Percentiles rank a stretch among this genome's conserved stretches.
phyloP scores from a whole-genome alignment of 2,888 invertebrate species.

The Ophioninae sp. region DNA sequence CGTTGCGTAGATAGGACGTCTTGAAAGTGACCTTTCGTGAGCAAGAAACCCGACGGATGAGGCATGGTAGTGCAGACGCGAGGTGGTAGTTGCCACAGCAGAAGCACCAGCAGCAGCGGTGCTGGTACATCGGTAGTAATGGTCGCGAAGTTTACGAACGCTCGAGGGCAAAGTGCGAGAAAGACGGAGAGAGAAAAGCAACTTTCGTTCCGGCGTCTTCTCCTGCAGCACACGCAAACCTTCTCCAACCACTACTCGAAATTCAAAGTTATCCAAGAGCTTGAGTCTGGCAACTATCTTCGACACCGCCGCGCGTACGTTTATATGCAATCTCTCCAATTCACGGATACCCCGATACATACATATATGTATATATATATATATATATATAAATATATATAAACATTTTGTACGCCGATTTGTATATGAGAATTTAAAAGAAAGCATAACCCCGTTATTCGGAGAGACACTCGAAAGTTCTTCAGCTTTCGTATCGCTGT shows the following conservation, averaged over 20 bases:
- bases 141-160: slow-evolving; percentile 55
- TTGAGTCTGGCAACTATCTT: slow-evolving; percentile 52
- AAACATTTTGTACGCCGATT: slow-evolving; percentile 11
- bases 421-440: slow-evolving; percentile 18
- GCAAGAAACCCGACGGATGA: neutral
- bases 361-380: neutral
- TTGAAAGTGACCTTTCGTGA: neutral
- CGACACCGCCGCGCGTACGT: slow-evolving; percentile 22
- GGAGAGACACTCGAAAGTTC: slow-evolving; percentile 9
- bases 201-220: slow-evolving; percentile 40
- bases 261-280: slow-evolving; percentile 59
- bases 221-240: slow-evolving; percentile 14
- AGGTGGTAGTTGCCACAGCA: slow-evolving; percentile 25
- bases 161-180: slow-evolving; percentile 43
- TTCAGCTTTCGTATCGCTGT: neutral
- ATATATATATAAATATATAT: neutral
- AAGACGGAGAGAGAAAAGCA: neutral
- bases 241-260: slow-evolving; percentile 47
- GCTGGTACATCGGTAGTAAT: slow-evolving; percentile 31
- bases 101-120: slow-evolving; percentile 9
- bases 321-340: slow-evolving; percentile 25
- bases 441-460: slow-evolving; percentile 16
- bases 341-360: slow-evolving; percentile 30
- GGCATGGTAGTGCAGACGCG: slow-evolving; percentile 8
- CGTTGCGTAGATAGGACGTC: neutral